Evolutionary conservation across 2,888 invertebrate genomes (phyloP), one percentile per base, ranked within the genome.

Genomic region (Melinaea marsaeus): DNA sequence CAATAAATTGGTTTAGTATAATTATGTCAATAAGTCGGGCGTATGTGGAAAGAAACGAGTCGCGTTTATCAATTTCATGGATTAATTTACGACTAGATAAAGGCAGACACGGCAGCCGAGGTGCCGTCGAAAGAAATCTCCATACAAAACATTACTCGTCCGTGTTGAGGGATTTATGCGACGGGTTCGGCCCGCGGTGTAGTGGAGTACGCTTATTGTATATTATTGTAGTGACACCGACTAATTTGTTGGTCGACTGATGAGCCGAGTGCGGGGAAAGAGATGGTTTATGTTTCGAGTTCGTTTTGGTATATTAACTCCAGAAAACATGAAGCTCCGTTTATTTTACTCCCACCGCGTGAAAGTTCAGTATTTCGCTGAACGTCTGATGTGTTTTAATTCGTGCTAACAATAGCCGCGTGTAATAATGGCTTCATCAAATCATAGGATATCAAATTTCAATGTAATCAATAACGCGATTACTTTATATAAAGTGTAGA

Each of bases 201-300:
- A 78, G 81, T 78, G 80, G 79, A 78, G 77, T 80, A 79, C 84
- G 82, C 85, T 86, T 84, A 86, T 85, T 89, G 89, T 90, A 88
- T 90, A 87, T 90, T 90, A 89, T 88, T 85, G 81, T 88, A 88
- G 87, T 90, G 90, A 90, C 90, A 90, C 81, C 86, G 85, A 90
- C 86, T 90, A 90, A 90, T 90, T 86, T 83, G 86, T 85, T 90
- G 84, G 88, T 76, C 86, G 89, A 90, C 83, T 89, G 90, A 90
- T 86, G 89, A 84, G 84, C 85, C 81, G 77, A 84, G 79, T 80
- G 82, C 79, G 80, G 84, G 80, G 81, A 84, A 83, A 83, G 84
- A 84, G 81, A 82, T 83, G 82, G 84, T 86, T 87, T 83, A 83
- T 83, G 82, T 81, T 81, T 74, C 69, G 72, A 74, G 69, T 77